Percentiles rank a stretch among this genome's conserved stretches.
phyloP scores from a whole-genome alignment of 1,140 invertebrate species.

The Eriosoma lanigerum region DNA sequence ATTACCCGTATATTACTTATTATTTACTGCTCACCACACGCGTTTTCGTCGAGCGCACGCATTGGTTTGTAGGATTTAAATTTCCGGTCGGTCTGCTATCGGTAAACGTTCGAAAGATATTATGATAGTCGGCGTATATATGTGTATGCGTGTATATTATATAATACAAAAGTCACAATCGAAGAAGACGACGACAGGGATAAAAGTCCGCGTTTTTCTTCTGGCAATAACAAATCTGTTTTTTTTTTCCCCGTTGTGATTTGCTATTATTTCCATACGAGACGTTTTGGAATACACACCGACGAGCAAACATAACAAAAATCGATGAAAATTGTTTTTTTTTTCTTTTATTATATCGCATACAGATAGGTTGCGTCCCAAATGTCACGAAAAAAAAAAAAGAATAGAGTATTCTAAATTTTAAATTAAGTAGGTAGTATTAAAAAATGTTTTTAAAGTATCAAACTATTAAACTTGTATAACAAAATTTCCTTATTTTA shows the following conservation, averaged over 20 bases:
- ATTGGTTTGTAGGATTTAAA: conserved; percentile 29
- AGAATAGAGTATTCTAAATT: too few relatives aligned
- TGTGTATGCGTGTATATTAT: too few relatives aligned
- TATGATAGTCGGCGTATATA: background rate
- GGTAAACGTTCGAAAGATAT: conserved; percentile 19
- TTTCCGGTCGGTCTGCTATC: conserved; percentile 47
- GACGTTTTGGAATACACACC: background rate
- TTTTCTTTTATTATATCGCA: background rate
- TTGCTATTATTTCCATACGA: conserved; percentile 22
- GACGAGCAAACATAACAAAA: background rate
- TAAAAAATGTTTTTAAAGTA: too few relatives aligned
- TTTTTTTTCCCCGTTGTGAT: background rate
- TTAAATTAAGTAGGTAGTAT: too few relatives aligned
- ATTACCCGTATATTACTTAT: too few relatives aligned
- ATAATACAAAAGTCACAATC: background rate
- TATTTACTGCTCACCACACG: too few relatives aligned
- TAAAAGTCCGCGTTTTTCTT: conserved; percentile 28
- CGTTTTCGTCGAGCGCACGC: too few relatives aligned
- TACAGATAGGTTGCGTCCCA: too few relatives aligned
- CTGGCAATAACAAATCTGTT: conserved; percentile 2
- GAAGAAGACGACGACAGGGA: background rate
- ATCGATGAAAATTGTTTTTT: background rate
- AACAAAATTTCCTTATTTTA: too few relatives aligned
- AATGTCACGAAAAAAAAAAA: too few relatives aligned
- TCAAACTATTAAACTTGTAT: too few relatives aligned